phyloP scores from a whole-genome alignment of 1,140 invertebrate species.

The Sarcophaga peregrina region DNA sequence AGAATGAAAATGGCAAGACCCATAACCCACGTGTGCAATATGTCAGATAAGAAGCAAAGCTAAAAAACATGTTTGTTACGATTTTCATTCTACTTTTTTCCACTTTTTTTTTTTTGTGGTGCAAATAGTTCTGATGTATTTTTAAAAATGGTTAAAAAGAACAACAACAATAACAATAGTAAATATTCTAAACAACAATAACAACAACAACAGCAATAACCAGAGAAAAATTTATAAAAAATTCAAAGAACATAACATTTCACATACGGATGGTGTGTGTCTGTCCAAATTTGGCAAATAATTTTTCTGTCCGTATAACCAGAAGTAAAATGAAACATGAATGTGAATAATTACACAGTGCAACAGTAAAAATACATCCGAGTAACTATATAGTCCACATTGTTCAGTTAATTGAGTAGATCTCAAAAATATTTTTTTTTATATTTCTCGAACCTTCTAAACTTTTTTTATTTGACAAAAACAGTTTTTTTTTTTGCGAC shows the following conservation, averaged over 20 bases:
- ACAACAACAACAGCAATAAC: neutral
- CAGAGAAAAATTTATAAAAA: neutral
- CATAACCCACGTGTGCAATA: constrained; percentile 8
- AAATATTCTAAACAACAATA: neutral
- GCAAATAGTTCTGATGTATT: neutral
- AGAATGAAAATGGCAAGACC: neutral
- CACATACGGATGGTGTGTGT: neutral
- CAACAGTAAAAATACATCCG: too few species aligned
- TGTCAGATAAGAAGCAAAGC: neutral
- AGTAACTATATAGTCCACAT: too few species aligned
- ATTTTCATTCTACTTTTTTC: too few species aligned
- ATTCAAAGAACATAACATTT: neutral
- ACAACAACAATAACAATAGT: neutral
- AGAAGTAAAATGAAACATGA: constrained; percentile 5
- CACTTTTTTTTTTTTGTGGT: neutral
- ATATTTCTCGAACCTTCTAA: too few species aligned
- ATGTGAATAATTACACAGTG: too few species aligned
- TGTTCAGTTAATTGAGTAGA: too few species aligned
- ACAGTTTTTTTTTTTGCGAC: too few species aligned
- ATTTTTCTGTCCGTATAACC: neutral
- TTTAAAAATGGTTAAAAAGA: neutral
- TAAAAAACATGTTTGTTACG: neutral
- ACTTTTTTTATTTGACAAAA: too few species aligned
- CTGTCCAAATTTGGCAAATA: neutral
- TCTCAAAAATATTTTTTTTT: too few species aligned